Evolutionary conservation across 2,113 vertebrate species (phyloP).

Genomic region (Malaclemys terrapin): DNA sequence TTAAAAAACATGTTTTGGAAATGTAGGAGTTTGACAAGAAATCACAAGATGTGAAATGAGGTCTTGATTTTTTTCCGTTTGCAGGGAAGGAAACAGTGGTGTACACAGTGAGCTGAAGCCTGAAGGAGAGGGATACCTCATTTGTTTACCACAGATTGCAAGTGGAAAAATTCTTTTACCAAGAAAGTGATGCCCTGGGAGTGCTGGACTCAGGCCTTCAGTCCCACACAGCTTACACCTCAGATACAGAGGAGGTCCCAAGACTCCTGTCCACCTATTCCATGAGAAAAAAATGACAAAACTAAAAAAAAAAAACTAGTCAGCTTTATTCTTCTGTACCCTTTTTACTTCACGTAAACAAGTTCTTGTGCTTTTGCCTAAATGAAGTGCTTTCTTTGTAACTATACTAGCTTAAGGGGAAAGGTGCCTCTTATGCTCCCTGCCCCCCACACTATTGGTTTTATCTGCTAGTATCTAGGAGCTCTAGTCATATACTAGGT

Average conservation of each 20-base stretch:
- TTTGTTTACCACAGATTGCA: not conserved
- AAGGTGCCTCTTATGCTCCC: not conserved
- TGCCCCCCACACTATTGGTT: fast-evolving
- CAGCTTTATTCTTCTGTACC: not conserved
- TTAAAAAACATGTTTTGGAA: not conserved
- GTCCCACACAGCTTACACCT: not conserved
- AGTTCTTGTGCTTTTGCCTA: not conserved
- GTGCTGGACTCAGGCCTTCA: not conserved
- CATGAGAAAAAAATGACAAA: not conserved
- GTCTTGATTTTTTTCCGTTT: not conserved
- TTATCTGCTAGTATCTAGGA: not conserved
- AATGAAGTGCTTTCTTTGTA: not conserved
- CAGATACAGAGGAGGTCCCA: not conserved
- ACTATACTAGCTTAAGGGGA: not conserved
- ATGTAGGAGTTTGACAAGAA: not conserved
- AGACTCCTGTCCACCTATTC: not conserved
- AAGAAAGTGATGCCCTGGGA: not conserved
- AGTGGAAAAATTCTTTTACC: not conserved
- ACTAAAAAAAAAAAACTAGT: too few relatives aligned
- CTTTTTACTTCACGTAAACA: not conserved
- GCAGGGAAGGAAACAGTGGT: not conserved
- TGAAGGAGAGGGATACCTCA: not conserved
- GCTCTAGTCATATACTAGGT: not conserved
- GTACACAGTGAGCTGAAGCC: not conserved
- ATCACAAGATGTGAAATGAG: not conserved